Base-by-base conservation (phyloP, 2,888 invertebrate genomes). In the Trileptium ribeirensis region DNA sequence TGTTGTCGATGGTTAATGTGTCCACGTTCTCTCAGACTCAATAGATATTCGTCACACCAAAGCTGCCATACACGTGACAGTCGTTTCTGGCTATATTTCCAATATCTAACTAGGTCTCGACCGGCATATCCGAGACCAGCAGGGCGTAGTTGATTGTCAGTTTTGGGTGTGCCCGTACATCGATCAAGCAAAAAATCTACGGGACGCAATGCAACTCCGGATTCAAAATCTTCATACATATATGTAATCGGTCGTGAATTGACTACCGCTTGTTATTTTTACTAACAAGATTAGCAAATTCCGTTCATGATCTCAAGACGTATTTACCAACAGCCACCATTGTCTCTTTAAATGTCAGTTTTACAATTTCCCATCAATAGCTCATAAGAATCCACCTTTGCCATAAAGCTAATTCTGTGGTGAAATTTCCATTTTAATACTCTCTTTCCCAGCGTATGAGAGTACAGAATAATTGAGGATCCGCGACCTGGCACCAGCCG, bases 341-440 rank as follows among this genome's bases (percentile, higher is more conserved):
- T 2, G 87, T 78, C n/a, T n/a, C n/a, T n/a, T n/a, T n/a, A n/a
- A n/a, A n/a, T n/a, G n/a, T n/a, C n/a, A n/a, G n/a, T n/a, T n/a
- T n/a, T n/a, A n/a, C n/a, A n/a, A n/a, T n/a, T n/a, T n/a, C n/a
- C n/a, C n/a, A n/a, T n/a, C n/a, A n/a, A n/a, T n/a, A n/a, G n/a
- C n/a, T n/a, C n/a, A n/a, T n/a, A n/a, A n/a, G n/a, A n/a, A n/a
- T n/a, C n/a, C n/a, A n/a, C n/a, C n/a, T n/a, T n/a, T n/a, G n/a
- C n/a, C n/a, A n/a, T n/a, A n/a, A n/a, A n/a, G n/a, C 8, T 87
- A 85, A 24, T 89, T 31, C 89, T 83, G 84, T 90, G 89, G 86
- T 88, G 90, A 84, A 87, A 88, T 64, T 90, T 89, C 78, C 89
- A 89, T 89, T 88, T 88, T 89, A 90, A 90, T 0, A 89, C 84